A percentile compares a stretch with the other conserved stretches of the same genome.
Conservation (phyloP, 1,140 invertebrate species). For the Polypedilum vanderplanki region DNA sequence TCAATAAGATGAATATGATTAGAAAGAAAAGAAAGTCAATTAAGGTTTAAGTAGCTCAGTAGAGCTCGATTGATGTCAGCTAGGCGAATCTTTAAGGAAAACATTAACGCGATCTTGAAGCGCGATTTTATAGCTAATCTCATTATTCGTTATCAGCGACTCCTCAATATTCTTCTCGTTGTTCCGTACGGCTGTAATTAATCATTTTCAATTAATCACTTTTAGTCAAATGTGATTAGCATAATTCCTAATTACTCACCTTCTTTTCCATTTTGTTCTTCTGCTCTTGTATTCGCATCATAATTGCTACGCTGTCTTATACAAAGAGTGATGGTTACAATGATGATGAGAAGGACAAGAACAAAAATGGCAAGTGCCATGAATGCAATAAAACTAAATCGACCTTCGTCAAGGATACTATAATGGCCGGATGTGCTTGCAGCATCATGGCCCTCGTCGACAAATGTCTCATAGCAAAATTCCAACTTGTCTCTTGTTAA, state of each 20-base stretch:
- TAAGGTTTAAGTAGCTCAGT: slow-evolving; percentile 8
- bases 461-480: slow-evolving; percentile 41
- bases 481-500: slow-evolving; percentile 40
- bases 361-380: slow-evolving; percentile 12
- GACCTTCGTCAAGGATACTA: slow-evolving; percentile 43
- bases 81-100: slow-evolving; percentile 16
- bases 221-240: neutral
- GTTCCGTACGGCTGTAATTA: neutral
- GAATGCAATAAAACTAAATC: neutral
- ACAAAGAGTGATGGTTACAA: neutral
- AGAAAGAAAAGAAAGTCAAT: too few species aligned
- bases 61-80: slow-evolving; percentile 22
- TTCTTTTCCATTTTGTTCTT: slow-evolving; percentile 1
- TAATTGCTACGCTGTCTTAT: slow-evolving; percentile 22
- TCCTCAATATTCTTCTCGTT: slow-evolving; percentile 16
- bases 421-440: slow-evolving; percentile 41
- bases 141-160: slow-evolving; percentile 21
- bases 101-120: slow-evolving; percentile 22
- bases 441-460: slow-evolving; percentile 43
- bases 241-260: neutral
- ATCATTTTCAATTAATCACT: slow-evolving; percentile 12
- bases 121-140: slow-evolving; percentile 24
- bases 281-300: neutral
- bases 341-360: slow-evolving; percentile 6
- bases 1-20: too few species aligned